Evolutionary conservation across 2,888 invertebrate genomes (phyloP), one percentile per base, ranked within the genome.

Genomic region (Eupithecia dodoneata): DNA sequence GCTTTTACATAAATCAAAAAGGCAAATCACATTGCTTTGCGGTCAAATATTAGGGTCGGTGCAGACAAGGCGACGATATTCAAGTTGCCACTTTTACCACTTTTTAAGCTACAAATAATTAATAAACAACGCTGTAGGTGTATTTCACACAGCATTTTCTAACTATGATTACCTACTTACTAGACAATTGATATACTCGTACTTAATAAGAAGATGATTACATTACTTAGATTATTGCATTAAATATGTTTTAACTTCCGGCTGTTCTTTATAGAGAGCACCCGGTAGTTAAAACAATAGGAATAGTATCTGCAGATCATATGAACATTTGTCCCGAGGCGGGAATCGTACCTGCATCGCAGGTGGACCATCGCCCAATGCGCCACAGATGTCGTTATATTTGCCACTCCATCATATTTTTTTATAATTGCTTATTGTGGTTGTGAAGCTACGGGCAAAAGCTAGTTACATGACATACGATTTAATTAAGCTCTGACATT

Each of bases 1-100:
- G 63, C 30, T 63, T 69, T 69, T 45, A 69, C 67, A 47, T 71
- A 49, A 52, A 71, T 71, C 49, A 47, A 71, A 71, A 52, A 42
- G 44, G 67, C 67, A 69, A 69, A 69, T 45, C 67, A n/a, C 45
- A n/a, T 69, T 69, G 13, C 13, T 42, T 67, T n/a, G 67, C 67
- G 44, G 44, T n/a, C n/a, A 15, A 65, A 69, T 44, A 18, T 63
- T 30, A 10, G 63, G 63, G 63, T 63, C 30, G 10, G n/a, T 59
- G 59, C 30, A 30, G 30, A 63, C 18, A 4, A 18, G 12, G 30
- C 30, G 30, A 63, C 18, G 30, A 30, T n/a, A 55, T 0, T 59
- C 55, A 18, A 30, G 12, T 30, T 12, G 10, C 63, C 30, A 63
- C n/a, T 63, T 10, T 12, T 2, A 59, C 0, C 9, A 63, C 59